Conservation (phyloP, 2,113 vertebrate species). For the Cisticola juncidis region DNA sequence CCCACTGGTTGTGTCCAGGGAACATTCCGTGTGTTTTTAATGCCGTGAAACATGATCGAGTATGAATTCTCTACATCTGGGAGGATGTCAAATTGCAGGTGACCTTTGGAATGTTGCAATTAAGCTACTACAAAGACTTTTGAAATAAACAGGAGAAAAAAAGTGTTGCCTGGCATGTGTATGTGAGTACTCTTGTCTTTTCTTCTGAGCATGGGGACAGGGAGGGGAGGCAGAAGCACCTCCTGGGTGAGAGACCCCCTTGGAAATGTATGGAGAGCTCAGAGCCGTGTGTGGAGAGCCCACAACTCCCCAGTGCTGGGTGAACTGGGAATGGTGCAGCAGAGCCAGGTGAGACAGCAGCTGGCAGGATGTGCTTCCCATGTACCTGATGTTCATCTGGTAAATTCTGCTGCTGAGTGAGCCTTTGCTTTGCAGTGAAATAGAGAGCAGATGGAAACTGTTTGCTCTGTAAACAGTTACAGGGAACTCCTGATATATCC, state of each 20-base stretch:
- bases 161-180: not conserved
- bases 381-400: not conserved
- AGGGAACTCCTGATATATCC: not conserved
- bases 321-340: rapidly evolving
- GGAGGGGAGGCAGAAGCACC: not conserved
- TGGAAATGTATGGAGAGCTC: not conserved
- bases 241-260: not conserved
- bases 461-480: slow-evolving; percentile 10
- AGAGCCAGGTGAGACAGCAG: not conserved
- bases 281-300: not conserved
- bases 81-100: not conserved
- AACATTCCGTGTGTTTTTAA: slow-evolving; percentile 12
- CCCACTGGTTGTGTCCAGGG: not conserved
- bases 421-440: not conserved
- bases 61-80: slow-evolving; percentile 18
- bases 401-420: not conserved
- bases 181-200: not conserved
- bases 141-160: slow-evolving; percentile 49
- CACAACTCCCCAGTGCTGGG: not conserved
- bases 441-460: not conserved
- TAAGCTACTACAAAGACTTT: slow-evolving; percentile 26
- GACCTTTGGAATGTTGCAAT: not conserved
- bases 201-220: not conserved
- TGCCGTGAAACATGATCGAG: not conserved
- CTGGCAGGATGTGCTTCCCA: not conserved